These are phyloP conservation scores for Nomada goodeniana DNA, from an alignment of 2,888 invertebrate species.

Conservation along the genomic window DNA sequence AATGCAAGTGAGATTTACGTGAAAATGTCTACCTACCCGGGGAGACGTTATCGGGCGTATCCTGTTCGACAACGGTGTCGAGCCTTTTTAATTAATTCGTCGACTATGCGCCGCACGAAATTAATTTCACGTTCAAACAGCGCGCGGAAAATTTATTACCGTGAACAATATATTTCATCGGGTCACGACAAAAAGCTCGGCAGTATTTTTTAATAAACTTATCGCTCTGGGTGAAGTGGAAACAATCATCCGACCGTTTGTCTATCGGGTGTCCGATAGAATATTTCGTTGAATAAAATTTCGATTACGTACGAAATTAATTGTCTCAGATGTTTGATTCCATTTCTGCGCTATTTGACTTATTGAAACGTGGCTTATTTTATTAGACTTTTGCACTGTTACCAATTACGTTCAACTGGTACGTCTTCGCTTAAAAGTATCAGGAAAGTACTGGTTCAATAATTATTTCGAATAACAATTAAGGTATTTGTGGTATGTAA, in stretches of 20 bases:
- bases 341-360: not conserved
- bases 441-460: too few relatives aligned
- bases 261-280: not conserved
- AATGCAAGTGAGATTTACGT: constrained; percentile 3
- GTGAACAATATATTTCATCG: not conserved
- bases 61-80: constrained; percentile 29
- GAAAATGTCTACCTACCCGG: not conserved
- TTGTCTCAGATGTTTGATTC: not conserved
- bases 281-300: constrained; percentile 5
- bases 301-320: not conserved
- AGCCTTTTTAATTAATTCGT: constrained; percentile 44
- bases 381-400: too few relatives aligned
- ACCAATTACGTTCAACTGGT: too few relatives aligned
- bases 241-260: not conserved
- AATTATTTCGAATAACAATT: not conserved
- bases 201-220: not conserved
- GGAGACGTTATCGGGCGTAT: constrained; percentile 12
- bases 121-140: constrained; percentile 40
- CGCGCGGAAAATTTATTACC: constrained; percentile 7
- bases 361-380: too few relatives aligned
- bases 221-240: too few relatives aligned
- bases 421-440: too few relatives aligned
- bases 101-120: constrained; percentile 16
- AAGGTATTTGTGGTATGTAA: not conserved
- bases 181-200: not conserved